Evolutionary conservation across 2,888 invertebrate genomes (phyloP), one percentile per base, ranked within the genome.

Genomic region (Branchellion lobata): DNA sequence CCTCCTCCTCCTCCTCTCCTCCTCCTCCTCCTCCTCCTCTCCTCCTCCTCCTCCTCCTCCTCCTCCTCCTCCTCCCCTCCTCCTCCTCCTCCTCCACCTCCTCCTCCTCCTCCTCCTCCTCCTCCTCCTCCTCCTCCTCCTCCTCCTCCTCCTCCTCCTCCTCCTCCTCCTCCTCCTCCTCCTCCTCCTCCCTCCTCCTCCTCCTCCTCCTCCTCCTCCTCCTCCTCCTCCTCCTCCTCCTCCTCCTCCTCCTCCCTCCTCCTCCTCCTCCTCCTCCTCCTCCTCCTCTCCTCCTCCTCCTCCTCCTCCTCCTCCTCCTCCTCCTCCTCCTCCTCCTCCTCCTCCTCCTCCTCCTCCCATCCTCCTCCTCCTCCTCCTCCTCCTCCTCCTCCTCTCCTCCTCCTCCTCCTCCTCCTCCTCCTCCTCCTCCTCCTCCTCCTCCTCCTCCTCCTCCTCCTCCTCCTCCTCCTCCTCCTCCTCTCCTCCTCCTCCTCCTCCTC

Each of bases 251-350:
- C 68, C 5, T 68, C 68, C 5, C n/a, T n/a, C 24, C n/a, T n/a
- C 5, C n/a, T n/a, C 24, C n/a, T 29, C 24, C n/a, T n/a, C 14
- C 29, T n/a, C 5, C n/a, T n/a, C 5, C n/a, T n/a, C 5, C 29
- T n/a, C 5, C n/a, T n/a, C 24, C n/a, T n/a, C 5, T 68, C 68
- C 24, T 68, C n/a, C 24, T 68, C 68, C 14, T n/a, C 68, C 5
- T 68, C 68, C 5, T 68, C 68, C 5, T 68, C 68, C 5, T 68
- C 68, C 24, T 68, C 68, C 5, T 68, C 68, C 24, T 68, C n/a
- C 24, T 68, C n/a, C 14, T 14, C 68, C 5, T 68, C 68, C 5
- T 68, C 68, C 24, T 68, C 68, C 5, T 68, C 68, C 5, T 68
- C 68, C 5, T n/a, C 68, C 5, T 68, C n/a, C 5, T n/a, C 8